A percentile compares a stretch with the other conserved stretches of the same genome.
Evolutionary conservation across 2,113 vertebrate species (phyloP).

Genomic region (Laticauda laticaudata): DNA sequence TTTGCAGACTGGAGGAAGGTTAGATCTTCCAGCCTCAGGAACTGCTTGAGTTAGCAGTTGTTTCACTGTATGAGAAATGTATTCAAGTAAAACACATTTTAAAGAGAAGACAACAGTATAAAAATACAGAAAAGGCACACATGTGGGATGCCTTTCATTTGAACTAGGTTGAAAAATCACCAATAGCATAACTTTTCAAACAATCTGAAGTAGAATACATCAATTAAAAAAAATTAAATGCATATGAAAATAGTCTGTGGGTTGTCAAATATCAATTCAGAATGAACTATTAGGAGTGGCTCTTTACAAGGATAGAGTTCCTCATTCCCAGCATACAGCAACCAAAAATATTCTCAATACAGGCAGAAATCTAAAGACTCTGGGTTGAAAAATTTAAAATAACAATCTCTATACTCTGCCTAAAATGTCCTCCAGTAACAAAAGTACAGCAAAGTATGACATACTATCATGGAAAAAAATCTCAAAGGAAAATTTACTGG

Average conservation of each 20-base stretch:
- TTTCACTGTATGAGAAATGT: conserved; percentile 58
- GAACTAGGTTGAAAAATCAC: background rate
- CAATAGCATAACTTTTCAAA: background rate
- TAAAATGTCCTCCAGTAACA: background rate
- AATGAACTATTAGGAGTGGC: background rate
- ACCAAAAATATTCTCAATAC: background rate
- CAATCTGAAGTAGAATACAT: background rate
- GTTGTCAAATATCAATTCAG: background rate
- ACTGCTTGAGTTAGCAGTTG: conserved; percentile 63
- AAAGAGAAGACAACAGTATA: conserved; percentile 42
- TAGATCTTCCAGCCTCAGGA: conserved; percentile 46
- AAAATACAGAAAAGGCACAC: conserved; percentile 37
- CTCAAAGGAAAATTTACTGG: background rate
- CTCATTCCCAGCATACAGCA: background rate
- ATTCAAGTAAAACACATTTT: conserved; percentile 56
- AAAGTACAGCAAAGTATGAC: background rate
- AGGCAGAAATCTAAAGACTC: background rate
- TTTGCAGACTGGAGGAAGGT: conserved; percentile 41
- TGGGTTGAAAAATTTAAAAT: background rate
- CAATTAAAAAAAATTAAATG: background rate
- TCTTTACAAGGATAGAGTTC: background rate
- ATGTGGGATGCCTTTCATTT: background rate
- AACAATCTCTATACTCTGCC: background rate
- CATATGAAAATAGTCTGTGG: background rate
- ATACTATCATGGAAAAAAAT: background rate